phyloP scores from a whole-genome alignment of 2,888 invertebrate species.

The Crioceris asparagi region DNA sequence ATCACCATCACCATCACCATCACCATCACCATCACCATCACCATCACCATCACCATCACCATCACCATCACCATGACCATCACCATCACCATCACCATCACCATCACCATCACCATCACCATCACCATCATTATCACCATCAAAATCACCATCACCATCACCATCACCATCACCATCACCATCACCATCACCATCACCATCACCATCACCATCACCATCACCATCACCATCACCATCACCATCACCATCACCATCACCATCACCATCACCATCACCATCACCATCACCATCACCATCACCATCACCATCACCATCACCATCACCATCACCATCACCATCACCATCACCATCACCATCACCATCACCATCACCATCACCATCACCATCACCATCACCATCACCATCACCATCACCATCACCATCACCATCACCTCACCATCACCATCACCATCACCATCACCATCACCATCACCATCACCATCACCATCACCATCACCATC shows the following conservation, averaged over 20 bases:
- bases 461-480: slow-evolving; percentile 7
- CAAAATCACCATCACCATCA: too few relatives aligned
- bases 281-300: slow-evolving; percentile 1
- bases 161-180: slow-evolving; percentile 1
- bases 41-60: slow-evolving; percentile 1
- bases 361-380: slow-evolving; percentile 7
- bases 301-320: slow-evolving; percentile 2
- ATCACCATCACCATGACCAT: slow-evolving; percentile 1
- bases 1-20: slow-evolving; percentile 1
- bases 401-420: slow-evolving; percentile 7
- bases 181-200: slow-evolving; percentile 2
- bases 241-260: slow-evolving; percentile 2
- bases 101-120: slow-evolving; percentile 1
- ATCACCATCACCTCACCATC: too few relatives aligned
- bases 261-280: slow-evolving; percentile 2
- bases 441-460: slow-evolving; percentile 7
- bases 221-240: slow-evolving; percentile 1
- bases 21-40: slow-evolving; percentile 1
- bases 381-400: slow-evolving; percentile 7
- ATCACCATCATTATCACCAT: too few relatives aligned
- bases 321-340: slow-evolving; percentile 7
- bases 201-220: slow-evolving; percentile 2
- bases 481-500: slow-evolving; percentile 7
- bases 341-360: slow-evolving; percentile 6
- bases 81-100: slow-evolving; percentile 1